Evolutionary conservation across 1,140 invertebrate genomes (phyloP).

Genomic region (Zaprionus nigranus): DNA sequence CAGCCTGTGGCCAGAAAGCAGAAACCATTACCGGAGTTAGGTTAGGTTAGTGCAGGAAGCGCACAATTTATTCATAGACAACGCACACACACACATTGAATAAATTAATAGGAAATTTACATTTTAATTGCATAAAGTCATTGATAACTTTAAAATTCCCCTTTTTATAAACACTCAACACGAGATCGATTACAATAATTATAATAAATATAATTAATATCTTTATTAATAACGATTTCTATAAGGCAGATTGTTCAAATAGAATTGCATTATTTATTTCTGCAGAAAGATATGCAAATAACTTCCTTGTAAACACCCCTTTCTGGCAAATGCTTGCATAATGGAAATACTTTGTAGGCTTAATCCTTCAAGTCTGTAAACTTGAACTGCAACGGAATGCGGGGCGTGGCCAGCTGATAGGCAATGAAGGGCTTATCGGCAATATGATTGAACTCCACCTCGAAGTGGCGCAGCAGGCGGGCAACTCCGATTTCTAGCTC

Average conservation of each 20-base stretch:
- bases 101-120: slow-evolving; percentile 27
- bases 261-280: no score
- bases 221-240: no score
- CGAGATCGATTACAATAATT: no score
- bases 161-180: background rate
- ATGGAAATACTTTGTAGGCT: background rate
- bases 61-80: slow-evolving; percentile 39
- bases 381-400: slow-evolving; percentile 61
- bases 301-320: background rate
- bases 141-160: slow-evolving; percentile 8
- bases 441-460: slow-evolving; percentile 85
- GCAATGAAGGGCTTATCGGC: slow-evolving; percentile 51
- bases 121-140: background rate
- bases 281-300: background rate
- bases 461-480: slow-evolving; percentile 86
- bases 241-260: no score
- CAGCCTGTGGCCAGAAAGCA: slow-evolving; percentile 26
- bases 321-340: background rate
- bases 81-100: slow-evolving; percentile 15
- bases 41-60: slow-evolving; percentile 11
- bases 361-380: slow-evolving; percentile 39
- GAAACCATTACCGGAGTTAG: background rate
- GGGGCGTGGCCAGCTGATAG: slow-evolving; percentile 42
- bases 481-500: slow-evolving; percentile 88
- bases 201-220: no score